Percentiles rank a stretch among this genome's conserved stretches.
Evolutionary conservation across 2,797 vertebrate genomes (phyloP).

Genomic region (Psittacula derbiana): DNA sequence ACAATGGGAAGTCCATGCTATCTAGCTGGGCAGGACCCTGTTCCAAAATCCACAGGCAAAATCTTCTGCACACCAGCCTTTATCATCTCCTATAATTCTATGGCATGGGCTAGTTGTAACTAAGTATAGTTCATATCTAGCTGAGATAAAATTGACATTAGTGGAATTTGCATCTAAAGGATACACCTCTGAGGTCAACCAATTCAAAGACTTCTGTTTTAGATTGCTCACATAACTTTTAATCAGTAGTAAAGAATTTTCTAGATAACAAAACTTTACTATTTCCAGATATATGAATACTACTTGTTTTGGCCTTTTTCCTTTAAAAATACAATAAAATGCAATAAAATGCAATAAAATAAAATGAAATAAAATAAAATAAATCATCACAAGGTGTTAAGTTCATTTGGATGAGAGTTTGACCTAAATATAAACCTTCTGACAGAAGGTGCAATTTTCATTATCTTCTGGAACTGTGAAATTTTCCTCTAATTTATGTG

Average conservation of each 20-base stretch:
- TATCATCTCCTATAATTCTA: neutral
- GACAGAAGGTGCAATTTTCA: neutral
- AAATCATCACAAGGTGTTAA: neutral
- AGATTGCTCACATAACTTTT: neutral
- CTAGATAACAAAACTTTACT: neutral
- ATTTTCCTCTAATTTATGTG: neutral
- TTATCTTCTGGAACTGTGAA: neutral
- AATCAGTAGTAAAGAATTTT: neutral
- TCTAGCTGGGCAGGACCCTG: neutral
- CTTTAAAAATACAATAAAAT: neutral
- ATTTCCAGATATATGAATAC: neutral
- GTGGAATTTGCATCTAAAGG: neutral
- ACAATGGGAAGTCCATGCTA: fast-evolving
- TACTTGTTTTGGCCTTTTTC: neutral
- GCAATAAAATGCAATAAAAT: no score
- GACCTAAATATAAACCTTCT: neutral
- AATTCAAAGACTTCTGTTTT: neutral
- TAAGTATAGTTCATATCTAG: neutral
- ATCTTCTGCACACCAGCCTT: neutral
- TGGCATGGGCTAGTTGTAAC: neutral
- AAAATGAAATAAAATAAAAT: neutral
- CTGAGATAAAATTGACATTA: constrained; percentile 1
- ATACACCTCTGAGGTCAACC: neutral
- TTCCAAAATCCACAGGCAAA: neutral
- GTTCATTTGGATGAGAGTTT: neutral